Evolutionary conservation across 2,113 vertebrate genomes (phyloP).

Genomic region (Petaurus breviceps): DNA sequence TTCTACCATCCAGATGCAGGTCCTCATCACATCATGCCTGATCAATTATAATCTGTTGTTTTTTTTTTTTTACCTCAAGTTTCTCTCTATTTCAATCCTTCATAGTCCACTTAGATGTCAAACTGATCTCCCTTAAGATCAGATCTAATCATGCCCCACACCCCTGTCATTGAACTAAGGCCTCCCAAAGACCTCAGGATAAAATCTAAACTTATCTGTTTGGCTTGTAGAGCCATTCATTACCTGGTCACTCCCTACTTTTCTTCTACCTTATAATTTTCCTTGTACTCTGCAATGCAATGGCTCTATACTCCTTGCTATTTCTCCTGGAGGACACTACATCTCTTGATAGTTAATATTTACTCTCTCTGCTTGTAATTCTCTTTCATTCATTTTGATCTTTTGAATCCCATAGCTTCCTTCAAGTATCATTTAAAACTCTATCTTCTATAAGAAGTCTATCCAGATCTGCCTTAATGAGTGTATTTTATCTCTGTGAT

Average conservation of each 20-base stretch:
- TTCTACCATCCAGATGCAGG: too few relatives aligned
- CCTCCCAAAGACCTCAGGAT: too few relatives aligned
- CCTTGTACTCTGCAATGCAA: background rate
- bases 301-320: background rate
- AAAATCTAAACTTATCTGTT: background rate
- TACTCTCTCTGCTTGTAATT: background rate
- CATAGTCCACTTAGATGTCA: too few relatives aligned
- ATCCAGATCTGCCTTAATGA: background rate
- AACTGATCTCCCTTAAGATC: too few relatives aligned
- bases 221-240: background rate
- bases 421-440: background rate
- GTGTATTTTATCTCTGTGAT: background rate
- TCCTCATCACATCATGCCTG: too few relatives aligned
- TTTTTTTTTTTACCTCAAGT: too few relatives aligned
- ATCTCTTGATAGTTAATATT: background rate
- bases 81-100: too few relatives aligned
- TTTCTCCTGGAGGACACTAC: background rate
- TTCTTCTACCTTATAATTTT: background rate
- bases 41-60: too few relatives aligned
- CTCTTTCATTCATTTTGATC: background rate
- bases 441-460: background rate
- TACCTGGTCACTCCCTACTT: background rate
- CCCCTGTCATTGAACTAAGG: too few relatives aligned
- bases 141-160: too few relatives aligned
- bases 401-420: background rate